phyloP scores from a whole-genome alignment of 1,140 invertebrate species.

The Eriosoma lanigerum region DNA sequence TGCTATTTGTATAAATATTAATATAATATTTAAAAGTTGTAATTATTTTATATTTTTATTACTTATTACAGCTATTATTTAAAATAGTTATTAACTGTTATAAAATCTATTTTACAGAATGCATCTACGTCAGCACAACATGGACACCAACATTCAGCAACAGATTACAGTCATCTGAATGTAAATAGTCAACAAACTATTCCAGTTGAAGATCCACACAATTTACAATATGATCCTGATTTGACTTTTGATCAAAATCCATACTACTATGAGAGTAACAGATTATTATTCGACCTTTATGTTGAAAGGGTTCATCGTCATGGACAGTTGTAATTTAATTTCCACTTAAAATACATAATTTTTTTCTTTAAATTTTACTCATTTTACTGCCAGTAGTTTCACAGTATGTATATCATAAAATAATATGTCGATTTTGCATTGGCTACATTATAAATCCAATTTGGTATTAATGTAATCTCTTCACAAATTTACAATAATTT shows the following conservation, averaged over 20 bases:
- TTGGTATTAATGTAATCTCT: too few relatives aligned
- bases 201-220: conserved; percentile 55
- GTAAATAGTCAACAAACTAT: conserved; percentile 31
- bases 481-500: too few relatives aligned
- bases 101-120: background rate
- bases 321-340: conserved; percentile 30
- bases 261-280: conserved; percentile 67
- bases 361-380: background rate
- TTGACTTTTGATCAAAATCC: conserved; percentile 64
- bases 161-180: background rate
- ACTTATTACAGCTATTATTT: background rate
- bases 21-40: too few relatives aligned
- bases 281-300: conserved; percentile 65
- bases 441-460: background rate
- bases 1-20: background rate
- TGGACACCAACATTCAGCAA: background rate
- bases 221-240: conserved; percentile 62
- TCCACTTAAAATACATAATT: background rate
- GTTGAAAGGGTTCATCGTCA: conserved; percentile 61
- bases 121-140: conserved; percentile 29
- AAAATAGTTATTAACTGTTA: background rate
- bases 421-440: background rate
- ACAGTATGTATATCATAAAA: background rate
- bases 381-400: conserved; percentile 4
- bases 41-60: background rate